These are phyloP conservation scores for Athrips mouffetella DNA, from an alignment of 2,888 invertebrate genomes.

Conservation along the genomic window DNA sequence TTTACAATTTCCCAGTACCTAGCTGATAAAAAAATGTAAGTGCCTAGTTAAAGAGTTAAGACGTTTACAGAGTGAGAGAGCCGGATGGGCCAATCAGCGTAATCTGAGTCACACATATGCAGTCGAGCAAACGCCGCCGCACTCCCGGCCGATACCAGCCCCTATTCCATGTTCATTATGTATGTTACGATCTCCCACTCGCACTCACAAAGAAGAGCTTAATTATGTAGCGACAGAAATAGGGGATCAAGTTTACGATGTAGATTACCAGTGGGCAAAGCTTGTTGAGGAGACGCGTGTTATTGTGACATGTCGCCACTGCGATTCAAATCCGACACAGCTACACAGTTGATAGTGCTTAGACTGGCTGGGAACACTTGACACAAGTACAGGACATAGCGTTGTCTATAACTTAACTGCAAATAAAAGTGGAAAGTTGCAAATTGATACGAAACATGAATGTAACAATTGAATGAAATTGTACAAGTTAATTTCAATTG, in stretches of 20 bases:
- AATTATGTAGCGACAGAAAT: slow-evolving; percentile 30
- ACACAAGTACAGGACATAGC: too few relatives aligned
- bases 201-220: slow-evolving; percentile 31
- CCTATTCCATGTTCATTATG: slow-evolving; percentile 38
- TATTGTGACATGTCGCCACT: slow-evolving; percentile 37
- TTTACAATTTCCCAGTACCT: slow-evolving; percentile 8
- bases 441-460: neutral
- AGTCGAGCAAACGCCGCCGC: slow-evolving; percentile 33
- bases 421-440: too few relatives aligned
- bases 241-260: slow-evolving; percentile 33
- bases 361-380: neutral
- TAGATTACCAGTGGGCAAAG: slow-evolving; percentile 29
- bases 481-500: slow-evolving; percentile 43
- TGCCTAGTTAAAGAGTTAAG: slow-evolving; percentile 45
- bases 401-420: too few relatives aligned
- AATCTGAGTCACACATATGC: slow-evolving; percentile 61
- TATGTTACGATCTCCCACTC: slow-evolving; percentile 38
- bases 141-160: slow-evolving; percentile 44
- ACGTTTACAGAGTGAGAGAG: slow-evolving; percentile 57
- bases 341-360: slow-evolving; percentile 19
- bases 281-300: slow-evolving; percentile 31
- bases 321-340: slow-evolving; percentile 25
- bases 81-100: slow-evolving; percentile 72
- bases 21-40: slow-evolving; percentile 13
- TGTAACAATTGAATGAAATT: slow-evolving; percentile 33